These are phyloP conservation scores for Ameiurus melas DNA, from an alignment of 2,113 vertebrate genomes.

Conservation along the genomic window DNA sequence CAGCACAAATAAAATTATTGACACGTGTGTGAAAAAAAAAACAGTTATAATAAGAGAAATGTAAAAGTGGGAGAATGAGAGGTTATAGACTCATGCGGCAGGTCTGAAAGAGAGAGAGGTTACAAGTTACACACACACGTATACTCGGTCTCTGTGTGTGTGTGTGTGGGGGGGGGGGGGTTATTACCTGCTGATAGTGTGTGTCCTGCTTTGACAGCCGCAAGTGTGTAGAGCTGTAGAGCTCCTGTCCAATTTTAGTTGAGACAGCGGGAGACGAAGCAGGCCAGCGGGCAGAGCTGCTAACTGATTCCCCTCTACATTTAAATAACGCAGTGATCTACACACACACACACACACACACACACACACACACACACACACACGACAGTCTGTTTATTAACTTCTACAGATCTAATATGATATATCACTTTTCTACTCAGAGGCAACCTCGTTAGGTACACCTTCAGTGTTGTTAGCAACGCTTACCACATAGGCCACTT, in stretches of 20 bases:
- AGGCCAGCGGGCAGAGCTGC: not conserved
- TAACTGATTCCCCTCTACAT: not conserved
- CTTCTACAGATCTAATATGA: not conserved
- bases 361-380: not conserved
- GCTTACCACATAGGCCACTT: not conserved
- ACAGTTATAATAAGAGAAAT: no score
- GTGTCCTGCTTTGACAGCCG: not conserved
- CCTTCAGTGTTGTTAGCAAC: not conserved
- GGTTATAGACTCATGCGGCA: not conserved
- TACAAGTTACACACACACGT: not conserved
- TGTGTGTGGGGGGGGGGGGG: not conserved
- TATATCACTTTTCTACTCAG: not conserved
- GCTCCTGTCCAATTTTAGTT: not conserved
- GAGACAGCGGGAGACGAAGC: not conserved
- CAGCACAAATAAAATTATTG: not conserved
- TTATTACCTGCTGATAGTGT: not conserved
- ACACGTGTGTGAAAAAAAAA: not conserved
- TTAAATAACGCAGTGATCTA: slow-evolving; percentile 9
- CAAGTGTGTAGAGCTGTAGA: not conserved
- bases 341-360: not conserved
- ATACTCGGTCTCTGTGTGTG: not conserved
- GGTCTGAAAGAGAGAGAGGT: not conserved
- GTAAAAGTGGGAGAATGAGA: not conserved
- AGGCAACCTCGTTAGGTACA: not conserved
- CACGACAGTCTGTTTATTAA: not conserved